Evolutionary conservation across 2,113 vertebrate genomes (phyloP).

Genomic region (Thalassarche chlororhynchos): DNA sequence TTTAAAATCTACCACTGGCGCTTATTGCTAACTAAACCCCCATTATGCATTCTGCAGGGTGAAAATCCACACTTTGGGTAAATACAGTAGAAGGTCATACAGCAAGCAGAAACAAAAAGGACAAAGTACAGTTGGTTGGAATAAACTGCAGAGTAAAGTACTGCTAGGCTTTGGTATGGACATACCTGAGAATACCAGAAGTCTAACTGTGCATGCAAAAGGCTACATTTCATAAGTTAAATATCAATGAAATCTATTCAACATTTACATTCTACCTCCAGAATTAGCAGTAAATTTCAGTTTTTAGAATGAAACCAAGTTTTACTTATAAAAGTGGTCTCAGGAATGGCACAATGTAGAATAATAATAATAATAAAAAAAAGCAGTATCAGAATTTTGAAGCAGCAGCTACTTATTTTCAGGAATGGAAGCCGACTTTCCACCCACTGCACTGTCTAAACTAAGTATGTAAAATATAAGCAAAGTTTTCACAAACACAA

Average conservation of each 20-base stretch:
- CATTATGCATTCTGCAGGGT: background rate
- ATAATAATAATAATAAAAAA: background rate
- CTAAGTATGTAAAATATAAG: background rate
- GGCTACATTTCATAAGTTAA: background rate
- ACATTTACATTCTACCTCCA: background rate
- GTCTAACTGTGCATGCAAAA: background rate
- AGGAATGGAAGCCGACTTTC: background rate
- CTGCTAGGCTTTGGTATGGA: background rate
- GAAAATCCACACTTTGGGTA: background rate
- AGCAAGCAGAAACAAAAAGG: background rate
- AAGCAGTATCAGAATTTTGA: background rate
- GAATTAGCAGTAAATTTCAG: background rate
- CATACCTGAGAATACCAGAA: background rate
- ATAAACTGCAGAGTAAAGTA: background rate
- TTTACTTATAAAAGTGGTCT: background rate
- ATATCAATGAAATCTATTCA: background rate
- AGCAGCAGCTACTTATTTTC: background rate
- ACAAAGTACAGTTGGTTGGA: background rate
- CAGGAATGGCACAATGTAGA: background rate
- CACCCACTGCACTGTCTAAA: background rate
- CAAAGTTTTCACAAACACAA: conserved; percentile 1
- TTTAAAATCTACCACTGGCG: background rate
- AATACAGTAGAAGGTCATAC: background rate
- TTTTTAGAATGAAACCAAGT: background rate
- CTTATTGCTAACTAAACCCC: background rate